A percentile compares a stretch with the other conserved stretches of the same genome.
These are phyloP conservation scores for Australoheros facetus DNA, from an alignment of 2,797 vertebrate species.

Conservation along the genomic window DNA sequence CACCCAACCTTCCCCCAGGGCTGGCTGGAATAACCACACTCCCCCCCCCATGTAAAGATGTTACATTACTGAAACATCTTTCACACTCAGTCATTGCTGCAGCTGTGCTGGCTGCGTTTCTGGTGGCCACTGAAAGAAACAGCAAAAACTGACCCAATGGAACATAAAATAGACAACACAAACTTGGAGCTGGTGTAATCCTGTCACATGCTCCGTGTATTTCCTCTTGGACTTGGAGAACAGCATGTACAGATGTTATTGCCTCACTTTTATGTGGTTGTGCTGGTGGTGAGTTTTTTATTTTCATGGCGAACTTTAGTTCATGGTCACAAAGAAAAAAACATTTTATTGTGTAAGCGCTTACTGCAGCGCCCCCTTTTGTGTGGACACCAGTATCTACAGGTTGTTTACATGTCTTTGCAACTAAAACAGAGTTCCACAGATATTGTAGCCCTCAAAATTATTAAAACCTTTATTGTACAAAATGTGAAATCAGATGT, in stretches of 20 bases:
- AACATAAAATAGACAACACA: background rate
- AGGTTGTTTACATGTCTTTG: background rate
- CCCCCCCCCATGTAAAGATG: too few relatives aligned
- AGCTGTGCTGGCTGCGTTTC: conserved; percentile 15
- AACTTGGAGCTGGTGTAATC: background rate
- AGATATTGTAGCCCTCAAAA: background rate
- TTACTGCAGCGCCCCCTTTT: background rate
- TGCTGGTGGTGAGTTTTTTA: background rate
- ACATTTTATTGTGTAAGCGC: background rate
- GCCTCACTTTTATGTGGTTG: background rate
- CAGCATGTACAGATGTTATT: background rate
- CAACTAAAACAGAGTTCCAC: too few relatives aligned
- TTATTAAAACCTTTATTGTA: background rate
- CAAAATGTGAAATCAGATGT: background rate
- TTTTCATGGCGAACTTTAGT: background rate
- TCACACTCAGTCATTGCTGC: conserved; percentile 11
- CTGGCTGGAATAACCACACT: too few relatives aligned
- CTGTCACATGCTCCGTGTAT: background rate
- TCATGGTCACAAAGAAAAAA: background rate
- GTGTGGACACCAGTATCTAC: background rate
- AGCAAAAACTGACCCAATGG: background rate
- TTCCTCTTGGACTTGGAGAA: background rate
- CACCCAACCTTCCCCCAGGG: background rate
- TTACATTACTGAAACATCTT: conserved; percentile 9
- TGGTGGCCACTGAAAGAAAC: background rate